phyloP scores from a whole-genome alignment of 2,113 vertebrate genomes.

The Tupaia tana region DNA sequence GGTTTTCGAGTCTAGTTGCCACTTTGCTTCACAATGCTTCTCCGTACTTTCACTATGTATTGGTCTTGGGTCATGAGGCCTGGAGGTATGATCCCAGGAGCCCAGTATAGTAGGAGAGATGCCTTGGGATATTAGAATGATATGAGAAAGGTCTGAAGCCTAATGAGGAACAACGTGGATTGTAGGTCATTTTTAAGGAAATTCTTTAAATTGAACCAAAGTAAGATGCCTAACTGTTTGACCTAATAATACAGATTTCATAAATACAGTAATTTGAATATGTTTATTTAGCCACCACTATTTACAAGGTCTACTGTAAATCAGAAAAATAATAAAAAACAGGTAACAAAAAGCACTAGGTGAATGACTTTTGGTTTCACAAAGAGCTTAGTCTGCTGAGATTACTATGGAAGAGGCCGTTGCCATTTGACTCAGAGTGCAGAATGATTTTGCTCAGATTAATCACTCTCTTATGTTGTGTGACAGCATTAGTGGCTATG shows the following conservation, averaged over 20 bases:
- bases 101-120: background rate
- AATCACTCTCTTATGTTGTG: background rate
- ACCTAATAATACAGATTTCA: background rate
- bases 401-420: background rate
- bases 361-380: background rate
- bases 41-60: fast-evolving
- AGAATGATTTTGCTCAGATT: background rate
- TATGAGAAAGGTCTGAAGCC: background rate
- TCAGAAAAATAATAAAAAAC: background rate
- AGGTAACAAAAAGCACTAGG: background rate
- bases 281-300: background rate
- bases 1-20: background rate
- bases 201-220: background rate
- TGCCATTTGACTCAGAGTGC: background rate
- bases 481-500: background rate
- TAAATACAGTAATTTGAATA: background rate
- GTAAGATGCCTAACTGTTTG: background rate
- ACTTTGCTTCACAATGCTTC: no score
- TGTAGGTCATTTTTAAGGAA: background rate
- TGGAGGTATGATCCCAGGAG: background rate
- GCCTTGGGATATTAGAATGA: background rate
- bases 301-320: background rate
- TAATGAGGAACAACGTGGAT: background rate
- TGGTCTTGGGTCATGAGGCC: background rate
- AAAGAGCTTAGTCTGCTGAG: background rate